These are phyloP conservation scores for Operophtera brumata DNA, from an alignment of 2,888 invertebrate species.

Conservation along the genomic window DNA sequence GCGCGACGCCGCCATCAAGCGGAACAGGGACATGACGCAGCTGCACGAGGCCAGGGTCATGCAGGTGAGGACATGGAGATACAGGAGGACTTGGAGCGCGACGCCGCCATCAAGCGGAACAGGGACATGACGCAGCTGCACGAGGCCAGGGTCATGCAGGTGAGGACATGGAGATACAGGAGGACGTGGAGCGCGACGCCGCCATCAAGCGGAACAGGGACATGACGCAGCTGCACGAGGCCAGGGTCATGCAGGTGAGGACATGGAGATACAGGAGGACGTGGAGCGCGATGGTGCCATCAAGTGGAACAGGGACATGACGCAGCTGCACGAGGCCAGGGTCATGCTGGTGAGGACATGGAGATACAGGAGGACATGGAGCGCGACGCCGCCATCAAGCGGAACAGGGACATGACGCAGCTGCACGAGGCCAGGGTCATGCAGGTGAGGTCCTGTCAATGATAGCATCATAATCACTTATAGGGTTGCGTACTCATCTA, in stretches of 20 bases:
- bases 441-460: conserved; percentile 81
- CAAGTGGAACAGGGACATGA: conserved; percentile 76
- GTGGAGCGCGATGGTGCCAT: conserved; percentile 84
- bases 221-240: conserved; percentile 72
- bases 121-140: conserved; percentile 75
- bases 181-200: conserved; percentile 84
- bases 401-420: conserved; percentile 72
- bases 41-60: conserved; percentile 77
- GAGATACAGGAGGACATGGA: conserved; percentile 83
- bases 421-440: conserved; percentile 77
- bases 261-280: conserved; percentile 76
- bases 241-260: conserved; percentile 81
- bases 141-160: conserved; percentile 79
- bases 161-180: conserved; percentile 77
- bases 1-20: conserved; percentile 81
- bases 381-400: conserved; percentile 81
- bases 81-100: conserved; percentile 83
- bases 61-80: conserved; percentile 78
- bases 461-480: too few relatives aligned
- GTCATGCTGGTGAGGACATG: conserved; percentile 80
- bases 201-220: conserved; percentile 80
- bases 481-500: too few relatives aligned
- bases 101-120: conserved; percentile 81
- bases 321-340: conserved; percentile 73
- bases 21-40: conserved; percentile 73